Evolutionary conservation across 2,797 vertebrate genomes (phyloP).

Genomic region (Ctenopoma multispine): DNA sequence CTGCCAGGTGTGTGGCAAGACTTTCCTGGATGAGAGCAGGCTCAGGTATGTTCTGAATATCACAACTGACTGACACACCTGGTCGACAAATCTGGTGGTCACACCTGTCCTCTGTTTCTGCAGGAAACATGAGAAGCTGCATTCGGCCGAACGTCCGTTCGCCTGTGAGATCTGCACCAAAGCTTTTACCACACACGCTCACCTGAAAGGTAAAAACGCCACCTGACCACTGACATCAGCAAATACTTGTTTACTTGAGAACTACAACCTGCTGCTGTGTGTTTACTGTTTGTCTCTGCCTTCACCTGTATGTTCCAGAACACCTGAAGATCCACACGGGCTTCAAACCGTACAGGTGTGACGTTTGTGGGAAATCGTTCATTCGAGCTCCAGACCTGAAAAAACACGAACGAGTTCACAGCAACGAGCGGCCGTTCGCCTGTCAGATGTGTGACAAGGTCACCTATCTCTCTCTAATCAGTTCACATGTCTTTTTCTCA

Average conservation of each 20-base stretch:
- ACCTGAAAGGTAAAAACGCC: slow-evolving; percentile 84
- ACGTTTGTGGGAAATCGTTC: slow-evolving; percentile 95
- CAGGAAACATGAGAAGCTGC: slow-evolving; percentile 94
- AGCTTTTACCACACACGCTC: slow-evolving; percentile 94
- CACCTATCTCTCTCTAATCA: slow-evolving; percentile 1
- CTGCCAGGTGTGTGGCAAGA: slow-evolving; percentile 96
- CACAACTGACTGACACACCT: not conserved
- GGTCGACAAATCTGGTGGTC: not conserved
- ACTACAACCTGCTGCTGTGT: not conserved
- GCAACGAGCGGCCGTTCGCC: slow-evolving; percentile 93
- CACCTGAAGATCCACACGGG: slow-evolving; percentile 96
- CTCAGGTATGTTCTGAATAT: slow-evolving; percentile 58
- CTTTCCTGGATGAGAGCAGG: slow-evolving; percentile 92
- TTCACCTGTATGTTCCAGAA: slow-evolving; percentile 73
- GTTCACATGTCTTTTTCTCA: not conserved
- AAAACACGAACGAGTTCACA: slow-evolving; percentile 94
- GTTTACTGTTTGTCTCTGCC: not conserved
- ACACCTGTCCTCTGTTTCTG: not conserved
- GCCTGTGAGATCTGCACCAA: slow-evolving; percentile 95
- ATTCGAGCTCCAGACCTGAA: slow-evolving; percentile 95
- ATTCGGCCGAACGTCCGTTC: slow-evolving; percentile 93
- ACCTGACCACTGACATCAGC: slow-evolving; percentile 9
- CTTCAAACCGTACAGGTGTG: slow-evolving; percentile 94
- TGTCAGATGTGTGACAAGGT: slow-evolving; percentile 96
- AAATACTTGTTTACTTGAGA: not conserved